A percentile compares a stretch with the other conserved stretches of the same genome.
These are phyloP conservation scores for Triplophysa rosa DNA, from an alignment of 2,113 vertebrate species.

Conservation along the genomic window DNA sequence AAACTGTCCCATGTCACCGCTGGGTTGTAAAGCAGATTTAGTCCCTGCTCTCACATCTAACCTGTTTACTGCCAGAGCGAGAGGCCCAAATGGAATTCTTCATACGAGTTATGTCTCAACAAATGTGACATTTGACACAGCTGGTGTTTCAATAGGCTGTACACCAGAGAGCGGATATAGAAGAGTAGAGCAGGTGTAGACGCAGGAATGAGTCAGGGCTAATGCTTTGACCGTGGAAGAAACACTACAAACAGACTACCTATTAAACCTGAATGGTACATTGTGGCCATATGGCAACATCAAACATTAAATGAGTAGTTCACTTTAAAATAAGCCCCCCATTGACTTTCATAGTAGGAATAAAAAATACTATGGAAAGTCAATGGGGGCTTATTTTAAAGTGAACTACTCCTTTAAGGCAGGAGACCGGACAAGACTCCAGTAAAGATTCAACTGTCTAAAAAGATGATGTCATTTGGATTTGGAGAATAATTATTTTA, in stretches of 20 bases:
- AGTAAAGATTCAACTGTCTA: no score
- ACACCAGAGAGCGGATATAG: conserved; percentile 9
- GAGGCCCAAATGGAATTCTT: conserved; percentile 2
- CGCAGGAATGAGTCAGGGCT: background rate
- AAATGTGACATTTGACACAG: conserved; percentile 40
- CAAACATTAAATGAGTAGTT: background rate
- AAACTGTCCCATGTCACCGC: conserved; percentile 1
- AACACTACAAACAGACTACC: background rate
- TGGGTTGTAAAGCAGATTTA: conserved; percentile 23
- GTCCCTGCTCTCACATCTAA: conserved; percentile 21
- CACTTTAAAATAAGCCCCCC: no score
- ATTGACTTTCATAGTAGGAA: no score
- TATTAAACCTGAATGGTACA: background rate
- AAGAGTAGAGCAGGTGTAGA: conserved; percentile 1
- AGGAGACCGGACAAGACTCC: background rate
- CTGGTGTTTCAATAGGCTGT: conserved; percentile 21
- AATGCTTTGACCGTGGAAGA: background rate
- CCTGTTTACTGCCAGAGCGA: conserved; percentile 7
- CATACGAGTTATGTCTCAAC: conserved; percentile 9
- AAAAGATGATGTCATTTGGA: no score
- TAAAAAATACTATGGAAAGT: no score
- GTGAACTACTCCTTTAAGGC: no score
- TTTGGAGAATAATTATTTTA: no score
- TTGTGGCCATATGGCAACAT: background rate
- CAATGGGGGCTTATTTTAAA: no score